Conservation (phyloP, 2,113 vertebrate genomes). For the Marcusenius ussheri region DNA sequence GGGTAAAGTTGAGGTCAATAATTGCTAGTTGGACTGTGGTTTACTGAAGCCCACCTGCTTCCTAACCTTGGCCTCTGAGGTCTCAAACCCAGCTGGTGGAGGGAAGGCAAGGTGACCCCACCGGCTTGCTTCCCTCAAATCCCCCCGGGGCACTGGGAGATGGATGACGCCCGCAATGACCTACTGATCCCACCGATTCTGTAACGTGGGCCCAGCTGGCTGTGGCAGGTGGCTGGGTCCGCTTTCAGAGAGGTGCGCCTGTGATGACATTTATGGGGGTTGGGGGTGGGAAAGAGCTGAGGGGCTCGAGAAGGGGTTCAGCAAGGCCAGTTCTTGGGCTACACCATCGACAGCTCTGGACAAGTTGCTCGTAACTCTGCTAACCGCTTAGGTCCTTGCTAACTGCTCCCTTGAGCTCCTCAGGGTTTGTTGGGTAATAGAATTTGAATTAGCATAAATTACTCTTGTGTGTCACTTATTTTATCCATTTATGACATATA, state of each 20-base stretch:
- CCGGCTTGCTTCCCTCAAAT: constrained; percentile 30
- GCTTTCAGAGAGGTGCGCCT: constrained; percentile 46
- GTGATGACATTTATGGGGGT: constrained; percentile 13
- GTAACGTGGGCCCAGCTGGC: constrained; percentile 52
- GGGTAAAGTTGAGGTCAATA: constrained; percentile 17
- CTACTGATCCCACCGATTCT: constrained; percentile 44
- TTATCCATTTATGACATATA: constrained; percentile 36
- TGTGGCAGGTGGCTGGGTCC: constrained; percentile 55
- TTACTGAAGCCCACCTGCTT: constrained; percentile 46
- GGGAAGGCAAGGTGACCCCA: constrained; percentile 28
- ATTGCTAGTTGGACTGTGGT: constrained; percentile 26
- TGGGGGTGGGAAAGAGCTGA: neutral
- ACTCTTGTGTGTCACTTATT: constrained; percentile 23
- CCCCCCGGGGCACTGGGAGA: constrained; percentile 30
- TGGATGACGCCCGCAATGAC: constrained; percentile 49
- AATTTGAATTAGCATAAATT: constrained; percentile 6
- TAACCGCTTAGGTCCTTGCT: neutral
- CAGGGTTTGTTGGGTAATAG: constrained; percentile 6
- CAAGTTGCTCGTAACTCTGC: neutral
- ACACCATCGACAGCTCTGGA: neutral
- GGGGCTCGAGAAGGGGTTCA: neutral
- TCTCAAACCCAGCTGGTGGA: constrained; percentile 53
- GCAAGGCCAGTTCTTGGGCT: neutral
- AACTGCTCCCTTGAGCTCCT: neutral
- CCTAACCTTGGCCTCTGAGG: constrained; percentile 51